Base-by-base conservation (phyloP, 2,797 vertebrate species). In the Amphiprion clarkii region DNA sequence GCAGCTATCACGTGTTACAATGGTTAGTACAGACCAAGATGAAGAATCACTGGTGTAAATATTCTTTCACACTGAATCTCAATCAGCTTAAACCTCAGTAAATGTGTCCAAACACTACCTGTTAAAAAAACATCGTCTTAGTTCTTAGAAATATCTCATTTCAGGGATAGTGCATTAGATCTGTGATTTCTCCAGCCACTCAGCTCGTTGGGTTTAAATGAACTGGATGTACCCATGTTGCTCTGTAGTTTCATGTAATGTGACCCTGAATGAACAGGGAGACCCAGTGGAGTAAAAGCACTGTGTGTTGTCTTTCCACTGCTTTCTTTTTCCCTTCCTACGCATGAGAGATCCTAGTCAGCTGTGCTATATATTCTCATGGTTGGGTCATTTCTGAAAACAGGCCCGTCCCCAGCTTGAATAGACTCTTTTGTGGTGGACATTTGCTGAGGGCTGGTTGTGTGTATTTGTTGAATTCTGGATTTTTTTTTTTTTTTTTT, bases 341-440 rank as follows among this genome's bases (percentile, higher is more conserved):
- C 78, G 85, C 91, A 88, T 91, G 90, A 93, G 75, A 82, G 89
- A 88, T 78, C 80, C 75, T 84, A 90, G 81, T 93, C 85, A 86
- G 82, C 87, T 91, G 83, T 65, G 70, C 76, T 84, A 16, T 78
- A 51, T 84, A 48, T 66, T 83, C 74, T 84, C 58, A 70, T 85
- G 72, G 71, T 58, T 62, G 44, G 71, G 49, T 74, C 66, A 33
- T 64, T 86, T 87, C 60, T 62, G 21, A 58, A 75, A 76, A 83
- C 59, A 69, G 58, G 51, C 82, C 71, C 48, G 60, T 85, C 61
- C 79, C 87, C 74, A 61, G 53, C 57, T 68, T 84, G 36, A 88
- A 74, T 67, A 48, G 49, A 65, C 54, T 68, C 53, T 58, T 88
- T 86, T 88, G 79, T 82, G 71, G 51, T 51, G 42, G 56, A 64